Percentiles rank a stretch among this genome's conserved stretches.
Evolutionary conservation across 2,113 vertebrate species (phyloP).

Genomic region (Dolichotis patagonum): DNA sequence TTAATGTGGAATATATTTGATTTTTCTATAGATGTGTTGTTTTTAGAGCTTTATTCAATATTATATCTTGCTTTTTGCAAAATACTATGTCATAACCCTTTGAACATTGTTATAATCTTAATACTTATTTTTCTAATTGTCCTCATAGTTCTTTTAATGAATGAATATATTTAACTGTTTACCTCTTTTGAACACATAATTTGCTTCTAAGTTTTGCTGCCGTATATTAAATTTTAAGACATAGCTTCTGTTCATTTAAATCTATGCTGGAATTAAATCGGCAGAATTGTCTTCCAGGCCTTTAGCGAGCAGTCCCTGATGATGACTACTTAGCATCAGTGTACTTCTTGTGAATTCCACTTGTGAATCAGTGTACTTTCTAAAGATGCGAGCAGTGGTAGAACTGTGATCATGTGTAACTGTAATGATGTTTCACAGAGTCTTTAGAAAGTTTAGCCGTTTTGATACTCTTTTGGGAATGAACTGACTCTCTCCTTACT

Average conservation of each 20-base stretch:
- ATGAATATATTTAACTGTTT: background rate
- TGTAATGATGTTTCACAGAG: background rate
- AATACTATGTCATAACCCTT: background rate
- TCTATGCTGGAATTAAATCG: slow-evolving; percentile 4
- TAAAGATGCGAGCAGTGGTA: background rate
- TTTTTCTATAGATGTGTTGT: background rate
- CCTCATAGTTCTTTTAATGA: background rate
- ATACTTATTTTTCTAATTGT: background rate
- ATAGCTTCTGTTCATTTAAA: background rate
- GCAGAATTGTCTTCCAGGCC: background rate
- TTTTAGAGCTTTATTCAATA: background rate
- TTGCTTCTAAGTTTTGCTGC: slow-evolving; percentile 28
- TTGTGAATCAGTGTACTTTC: background rate
- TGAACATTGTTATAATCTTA: background rate
- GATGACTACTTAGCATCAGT: background rate
- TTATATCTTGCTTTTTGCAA: background rate
- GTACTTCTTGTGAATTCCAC: background rate
- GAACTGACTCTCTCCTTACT: background rate
- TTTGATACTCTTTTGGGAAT: background rate
- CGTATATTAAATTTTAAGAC: background rate
- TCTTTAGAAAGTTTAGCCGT: background rate
- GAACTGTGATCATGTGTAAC: background rate
- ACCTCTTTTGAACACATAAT: background rate
- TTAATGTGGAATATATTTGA: background rate
- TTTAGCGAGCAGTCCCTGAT: background rate